Base-by-base conservation (phyloP, 2,113 vertebrate genomes). In the Silurus asotus region DNA sequence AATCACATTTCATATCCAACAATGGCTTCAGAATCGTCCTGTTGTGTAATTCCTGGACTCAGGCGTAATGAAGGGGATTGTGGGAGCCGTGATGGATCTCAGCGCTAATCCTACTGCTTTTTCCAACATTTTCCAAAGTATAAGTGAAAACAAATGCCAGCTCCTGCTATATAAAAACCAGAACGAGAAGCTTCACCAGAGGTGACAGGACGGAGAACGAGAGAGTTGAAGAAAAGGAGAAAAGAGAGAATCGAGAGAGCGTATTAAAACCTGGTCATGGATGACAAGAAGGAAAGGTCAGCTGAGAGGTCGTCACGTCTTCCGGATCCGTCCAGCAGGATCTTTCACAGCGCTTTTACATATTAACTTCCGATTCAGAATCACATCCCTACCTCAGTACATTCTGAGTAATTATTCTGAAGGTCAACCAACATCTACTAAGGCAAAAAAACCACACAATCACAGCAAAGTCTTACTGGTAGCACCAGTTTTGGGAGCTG, bases 141-240 rank as follows among this genome's bases (percentile, higher is more conserved):
- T 69, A 77, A 89, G 80, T 74, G 81, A 67, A 87, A 87, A 86
- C 81, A 61, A 81, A 74, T 79, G 37, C 8, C 48, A 72, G 82
- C 84, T 87, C 64, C 80, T 74, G 86, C 62, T 84, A 67, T 28
- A 58, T 78, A 76, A 81, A 58, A 28, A 86, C 58, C 84, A 56
- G 74, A 48, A 51, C 72, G 81, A 87, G 75, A 56, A 78, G 70
- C 85, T 37, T 19, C 9, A 7, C 58, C 48, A 51, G 62, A 86
- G 62, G n/a, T 67, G 28, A 55, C 13, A 51, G 53, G 62, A 84
- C 3, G 58, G 51, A 25, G 79, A 74, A 49, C 53, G 28, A 78
- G 49, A 58, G 72, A 82, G 84, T 0, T 49, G 45, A 61, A 82
- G 79, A 81, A n/a, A 81, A 14, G 59, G 77, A 15, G 76, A 61